A percentile compares a stretch with the other conserved stretches of the same genome.
Conservation (phyloP, 2,113 vertebrate genomes). For the Sciurus niger region DNA sequence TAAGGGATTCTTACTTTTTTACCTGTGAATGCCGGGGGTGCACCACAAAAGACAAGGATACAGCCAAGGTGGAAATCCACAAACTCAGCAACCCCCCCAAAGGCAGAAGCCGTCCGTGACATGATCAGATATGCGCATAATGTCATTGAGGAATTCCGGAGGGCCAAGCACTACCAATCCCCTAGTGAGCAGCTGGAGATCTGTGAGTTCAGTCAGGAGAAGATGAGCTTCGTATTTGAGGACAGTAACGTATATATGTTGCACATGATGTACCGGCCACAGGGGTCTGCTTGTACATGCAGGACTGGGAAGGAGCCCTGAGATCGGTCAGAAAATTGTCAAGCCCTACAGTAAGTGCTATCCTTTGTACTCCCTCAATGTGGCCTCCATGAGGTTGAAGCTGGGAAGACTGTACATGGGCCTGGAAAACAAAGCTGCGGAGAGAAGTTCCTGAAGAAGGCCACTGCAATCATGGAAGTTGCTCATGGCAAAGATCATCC, state of each 20-base stretch:
- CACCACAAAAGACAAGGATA: conserved; percentile 93
- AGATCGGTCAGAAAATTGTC: conserved; percentile 94
- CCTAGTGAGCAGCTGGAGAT: conserved; percentile 96
- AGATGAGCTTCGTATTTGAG: conserved; percentile 95
- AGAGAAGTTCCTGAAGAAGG: too few species aligned
- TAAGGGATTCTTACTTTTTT: conserved; percentile 96
- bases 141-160: conserved; percentile 94
- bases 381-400: conserved; percentile 98
- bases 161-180: conserved; percentile 93
- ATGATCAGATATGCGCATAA: conserved; percentile 95
- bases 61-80: conserved; percentile 93
- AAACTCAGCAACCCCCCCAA: conserved; percentile 89
- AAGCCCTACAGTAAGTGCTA: conserved; percentile 95
- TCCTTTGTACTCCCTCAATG: conserved; percentile 95
- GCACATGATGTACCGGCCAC: conserved; percentile 99
- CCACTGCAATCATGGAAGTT: too few species aligned
- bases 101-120: conserved; percentile 89
- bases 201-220: conserved; percentile 96
- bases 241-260: conserved; percentile 97
- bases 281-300: conserved; percentile 95
- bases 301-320: conserved; percentile 93
- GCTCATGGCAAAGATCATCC: too few species aligned
- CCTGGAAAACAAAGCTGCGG: too few species aligned
- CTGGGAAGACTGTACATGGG: conserved; percentile 87
- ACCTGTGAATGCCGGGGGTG: conserved; percentile 96